phyloP scores from a whole-genome alignment of 2,888 invertebrate species.

The Brenthis daphne region DNA sequence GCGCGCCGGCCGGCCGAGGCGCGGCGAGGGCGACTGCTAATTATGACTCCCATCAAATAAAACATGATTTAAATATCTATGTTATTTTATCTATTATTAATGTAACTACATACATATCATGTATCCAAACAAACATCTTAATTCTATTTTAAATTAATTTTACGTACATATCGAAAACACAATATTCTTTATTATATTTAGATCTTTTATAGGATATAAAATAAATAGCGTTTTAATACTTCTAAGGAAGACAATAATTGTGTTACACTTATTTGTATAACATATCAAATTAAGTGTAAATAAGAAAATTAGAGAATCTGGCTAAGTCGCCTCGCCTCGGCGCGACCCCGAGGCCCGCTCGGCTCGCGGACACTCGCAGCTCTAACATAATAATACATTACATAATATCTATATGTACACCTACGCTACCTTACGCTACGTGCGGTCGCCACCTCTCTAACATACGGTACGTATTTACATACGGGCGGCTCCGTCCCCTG shows the following conservation, averaged over 20 bases:
- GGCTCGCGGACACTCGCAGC: neutral
- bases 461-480: constrained; percentile 46
- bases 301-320: too few species aligned
- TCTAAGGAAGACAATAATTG: neutral
- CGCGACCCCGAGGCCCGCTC: neutral
- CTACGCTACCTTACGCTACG: constrained; percentile 19
- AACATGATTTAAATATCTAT: too few species aligned
- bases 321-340: neutral
- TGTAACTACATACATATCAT: too few species aligned
- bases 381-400: constrained; percentile 1
- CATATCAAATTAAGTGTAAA: too few species aligned
- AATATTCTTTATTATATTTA: too few species aligned
- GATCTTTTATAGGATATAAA: too few species aligned
- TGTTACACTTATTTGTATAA: too few species aligned
- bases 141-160: too few species aligned
- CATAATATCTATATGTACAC: constrained; percentile 19
- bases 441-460: constrained; percentile 1
- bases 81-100: too few species aligned
- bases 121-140: too few species aligned
- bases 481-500: constrained; percentile 18
- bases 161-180: too few species aligned
- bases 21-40: neutral
- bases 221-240: neutral
- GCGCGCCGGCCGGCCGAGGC: neutral
- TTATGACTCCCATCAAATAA: too few species aligned